Percentiles rank a stretch among this genome's conserved stretches.
Conservation (phyloP, 2,113 vertebrate species). For the Dipodomys spectabilis region DNA sequence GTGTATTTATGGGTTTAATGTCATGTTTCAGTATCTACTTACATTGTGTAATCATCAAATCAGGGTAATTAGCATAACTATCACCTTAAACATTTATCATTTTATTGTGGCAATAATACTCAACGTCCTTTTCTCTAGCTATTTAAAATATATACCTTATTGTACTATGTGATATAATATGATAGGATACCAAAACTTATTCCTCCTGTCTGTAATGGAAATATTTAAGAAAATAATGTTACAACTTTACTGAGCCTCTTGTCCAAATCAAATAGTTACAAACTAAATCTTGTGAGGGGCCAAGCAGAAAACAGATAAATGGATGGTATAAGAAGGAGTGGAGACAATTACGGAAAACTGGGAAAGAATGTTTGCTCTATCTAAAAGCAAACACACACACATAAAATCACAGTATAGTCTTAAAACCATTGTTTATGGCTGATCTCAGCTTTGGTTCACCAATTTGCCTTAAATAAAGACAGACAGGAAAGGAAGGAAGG, state of each 20-base stretch:
- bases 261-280: background rate
- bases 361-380: slow-evolving; percentile 4
- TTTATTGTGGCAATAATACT: background rate
- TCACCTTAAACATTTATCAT: background rate
- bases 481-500: too few species aligned
- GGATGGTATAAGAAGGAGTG: background rate
- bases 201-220: background rate
- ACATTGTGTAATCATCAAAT: background rate
- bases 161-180: background rate
- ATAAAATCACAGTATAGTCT: background rate
- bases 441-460: background rate
- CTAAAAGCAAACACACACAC: slow-evolving; percentile 26
- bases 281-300: background rate
- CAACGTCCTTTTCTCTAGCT: background rate
- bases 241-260: slow-evolving; percentile 6
- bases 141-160: background rate
- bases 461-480: slow-evolving; percentile 6
- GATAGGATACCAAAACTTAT: background rate
- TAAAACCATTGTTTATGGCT: background rate
- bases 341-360: background rate
- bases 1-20: background rate
- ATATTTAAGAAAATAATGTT: background rate
- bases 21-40: background rate
- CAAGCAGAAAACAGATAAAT: slow-evolving; percentile 38
- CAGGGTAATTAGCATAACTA: background rate